Percentiles rank a stretch among this genome's conserved stretches.
Evolutionary conservation across 2,888 invertebrate species (phyloP).

Genomic region (Oxyteleia sp.): DNA sequence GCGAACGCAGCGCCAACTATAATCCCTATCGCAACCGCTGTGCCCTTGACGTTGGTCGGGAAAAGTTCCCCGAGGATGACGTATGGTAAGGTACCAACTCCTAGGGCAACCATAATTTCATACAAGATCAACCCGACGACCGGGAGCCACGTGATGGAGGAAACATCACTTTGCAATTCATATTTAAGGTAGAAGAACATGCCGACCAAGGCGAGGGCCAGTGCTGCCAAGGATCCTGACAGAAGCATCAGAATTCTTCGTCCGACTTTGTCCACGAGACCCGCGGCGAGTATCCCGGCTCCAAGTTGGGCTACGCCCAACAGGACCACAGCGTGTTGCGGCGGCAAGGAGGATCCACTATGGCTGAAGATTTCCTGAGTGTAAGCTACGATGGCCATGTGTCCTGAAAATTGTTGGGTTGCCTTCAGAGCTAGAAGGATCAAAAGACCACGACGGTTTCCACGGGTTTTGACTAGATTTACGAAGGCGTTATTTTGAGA

Average conservation of each 20-base stretch:
- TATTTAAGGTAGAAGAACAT: slow-evolving; percentile 89
- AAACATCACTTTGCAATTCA: slow-evolving; percentile 87
- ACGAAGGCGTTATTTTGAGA: slow-evolving; percentile 86
- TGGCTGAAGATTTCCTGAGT: slow-evolving; percentile 90
- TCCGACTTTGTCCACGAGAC: slow-evolving; percentile 90
- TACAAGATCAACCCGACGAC: slow-evolving; percentile 89
- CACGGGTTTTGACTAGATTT: slow-evolving; percentile 88
- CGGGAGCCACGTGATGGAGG: slow-evolving; percentile 89
- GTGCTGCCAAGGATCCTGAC: slow-evolving; percentile 89
- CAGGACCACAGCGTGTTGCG: slow-evolving; percentile 88
- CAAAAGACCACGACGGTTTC: slow-evolving; percentile 89
- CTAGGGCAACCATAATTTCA: slow-evolving; percentile 90
- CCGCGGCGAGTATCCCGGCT: slow-evolving; percentile 89
- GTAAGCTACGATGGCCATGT: slow-evolving; percentile 89
- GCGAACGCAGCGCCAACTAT: slow-evolving; percentile 89
- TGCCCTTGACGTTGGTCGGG: slow-evolving; percentile 90
- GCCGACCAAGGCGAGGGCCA: slow-evolving; percentile 89
- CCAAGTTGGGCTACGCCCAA: slow-evolving; percentile 89
- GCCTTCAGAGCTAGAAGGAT: slow-evolving; percentile 90
- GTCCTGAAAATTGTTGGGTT: slow-evolving; percentile 90
- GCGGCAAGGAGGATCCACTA: slow-evolving; percentile 88
- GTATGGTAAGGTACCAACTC: slow-evolving; percentile 90
- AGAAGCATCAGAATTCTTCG: slow-evolving; percentile 89
- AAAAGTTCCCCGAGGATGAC: slow-evolving; percentile 90
- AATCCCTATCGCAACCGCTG: slow-evolving; percentile 90